These are phyloP conservation scores for Myrmophylax atrothorax DNA, from an alignment of 2,113 vertebrate genomes.

Conservation along the genomic window DNA sequence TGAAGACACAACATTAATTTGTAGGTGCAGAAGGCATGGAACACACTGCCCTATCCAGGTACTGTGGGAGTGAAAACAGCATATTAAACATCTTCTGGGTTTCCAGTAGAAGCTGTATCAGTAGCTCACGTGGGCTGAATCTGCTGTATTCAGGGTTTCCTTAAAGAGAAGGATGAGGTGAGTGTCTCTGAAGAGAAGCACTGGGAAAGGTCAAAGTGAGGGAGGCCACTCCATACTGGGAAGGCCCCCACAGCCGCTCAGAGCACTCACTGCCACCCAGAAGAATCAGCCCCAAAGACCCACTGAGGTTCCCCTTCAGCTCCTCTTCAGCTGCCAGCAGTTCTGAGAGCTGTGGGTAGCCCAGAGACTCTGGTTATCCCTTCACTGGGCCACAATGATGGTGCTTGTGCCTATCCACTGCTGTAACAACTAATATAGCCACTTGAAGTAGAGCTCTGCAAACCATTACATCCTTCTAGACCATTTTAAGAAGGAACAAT, in stretches of 20 bases:
- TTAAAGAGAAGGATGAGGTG: neutral
- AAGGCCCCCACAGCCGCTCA: rapidly evolving
- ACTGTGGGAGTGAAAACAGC: neutral
- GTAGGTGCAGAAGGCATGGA: neutral
- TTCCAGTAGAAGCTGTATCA: neutral
- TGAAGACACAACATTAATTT: neutral
- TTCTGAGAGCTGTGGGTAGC: rapidly evolving
- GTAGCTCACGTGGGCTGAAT: neutral
- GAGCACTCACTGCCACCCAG: neutral
- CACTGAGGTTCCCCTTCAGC: rapidly evolving
- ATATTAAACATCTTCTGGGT: neutral
- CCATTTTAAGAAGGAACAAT: neutral
- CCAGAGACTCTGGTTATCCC: neutral
- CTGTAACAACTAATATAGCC: neutral
- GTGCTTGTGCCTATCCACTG: neutral
- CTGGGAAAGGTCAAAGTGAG: neutral
- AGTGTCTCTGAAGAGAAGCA: neutral
- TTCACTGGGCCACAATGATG: rapidly evolving
- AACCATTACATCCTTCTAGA: neutral
- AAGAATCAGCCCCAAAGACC: neutral
- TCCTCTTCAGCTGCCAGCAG: neutral
- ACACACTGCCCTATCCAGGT: neutral
- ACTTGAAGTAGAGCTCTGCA: neutral
- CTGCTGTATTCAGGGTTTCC: neutral
- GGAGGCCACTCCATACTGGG: neutral